Base-by-base conservation (phyloP, 2,113 vertebrate species). In the Sardina pilchardus region DNA sequence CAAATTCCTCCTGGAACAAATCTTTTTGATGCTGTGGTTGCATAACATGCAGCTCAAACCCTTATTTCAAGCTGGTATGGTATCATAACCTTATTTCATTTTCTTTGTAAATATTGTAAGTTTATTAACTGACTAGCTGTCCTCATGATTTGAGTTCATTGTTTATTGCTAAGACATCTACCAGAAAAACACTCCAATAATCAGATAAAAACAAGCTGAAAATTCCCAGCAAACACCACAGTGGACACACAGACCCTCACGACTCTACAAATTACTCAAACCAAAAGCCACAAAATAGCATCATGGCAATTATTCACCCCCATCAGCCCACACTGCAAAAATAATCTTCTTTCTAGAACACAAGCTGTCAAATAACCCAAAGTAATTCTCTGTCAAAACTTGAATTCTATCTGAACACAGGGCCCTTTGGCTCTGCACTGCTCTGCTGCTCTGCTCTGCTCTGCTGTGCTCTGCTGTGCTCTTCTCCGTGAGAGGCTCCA, bases 331-430 rank as follows among this genome's bases (percentile, higher is more conserved):
- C 14, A 10, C 30, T 78, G 21, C 34, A 34, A 78, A 78, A 78
- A 78, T 78, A 78, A 78, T 78, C 71, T 12, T 36, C 34, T 4
- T 9, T 36, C 71, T 78, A 14, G 5, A 78, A 36, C 71, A 78
- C 71, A 78, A 78, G 71, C 71, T 78, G 36, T 78, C 26, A 78
- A 78, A 78, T 17, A 78, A 78, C 71, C 71, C 71, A 78, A 36
- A 16, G 71, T 78, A 78, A 78, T 78, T 78, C 71, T 12, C 71
- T 78, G 71, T 78, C 26, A 36, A 78, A 78, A 78, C 71, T 36
- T 78, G 36, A 78, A 78, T 78, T 78, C 36, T 34, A 14, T 78
- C 71, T 78, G 26, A 36, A 78, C 36, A 78, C 71, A 78, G 71
- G 16, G 12, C 71, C 30, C 34, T 34, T 36, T 78, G 34, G 30